These are phyloP conservation scores for Crocallis elinguaria DNA, from an alignment of 2,888 invertebrate species.

Conservation along the genomic window DNA sequence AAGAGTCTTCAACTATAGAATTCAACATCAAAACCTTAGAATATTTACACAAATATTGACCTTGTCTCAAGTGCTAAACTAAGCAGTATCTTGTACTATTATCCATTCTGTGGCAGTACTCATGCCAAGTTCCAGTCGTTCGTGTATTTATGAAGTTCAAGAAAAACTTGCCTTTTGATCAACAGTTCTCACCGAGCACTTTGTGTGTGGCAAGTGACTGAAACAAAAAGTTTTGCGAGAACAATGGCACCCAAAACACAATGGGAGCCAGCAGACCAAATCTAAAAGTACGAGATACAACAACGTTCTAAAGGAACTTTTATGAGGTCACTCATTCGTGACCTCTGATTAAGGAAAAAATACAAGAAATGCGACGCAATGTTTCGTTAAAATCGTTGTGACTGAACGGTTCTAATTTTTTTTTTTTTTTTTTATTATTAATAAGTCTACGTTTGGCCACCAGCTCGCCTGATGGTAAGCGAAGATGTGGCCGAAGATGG, in stretches of 20 bases:
- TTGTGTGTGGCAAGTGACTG: slow-evolving; percentile 29
- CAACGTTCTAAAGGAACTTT: slow-evolving; percentile 14
- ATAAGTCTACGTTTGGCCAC: too few relatives aligned
- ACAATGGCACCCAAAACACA: slow-evolving; percentile 33
- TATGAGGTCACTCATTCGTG: slow-evolving; percentile 14
- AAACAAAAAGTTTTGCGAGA: slow-evolving; percentile 31
- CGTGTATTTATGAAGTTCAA: slow-evolving; percentile 13
- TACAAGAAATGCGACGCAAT: background rate
- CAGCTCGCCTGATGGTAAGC: too few relatives aligned
- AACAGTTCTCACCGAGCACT: slow-evolving; percentile 1
- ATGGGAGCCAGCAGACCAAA: slow-evolving; percentile 24
- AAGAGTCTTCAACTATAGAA: too few relatives aligned
- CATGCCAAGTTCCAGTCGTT: background rate
- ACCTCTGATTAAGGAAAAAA: slow-evolving; percentile 10
- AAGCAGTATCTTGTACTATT: too few relatives aligned
- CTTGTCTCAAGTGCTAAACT: too few relatives aligned
- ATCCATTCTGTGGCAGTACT: too few relatives aligned
- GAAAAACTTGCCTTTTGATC: slow-evolving; percentile 21
- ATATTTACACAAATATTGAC: too few relatives aligned
- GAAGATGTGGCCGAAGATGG: too few relatives aligned
- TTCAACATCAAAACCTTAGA: too few relatives aligned
- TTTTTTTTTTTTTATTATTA: too few relatives aligned
- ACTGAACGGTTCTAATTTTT: too few relatives aligned
- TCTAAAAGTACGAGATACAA: slow-evolving; percentile 23
- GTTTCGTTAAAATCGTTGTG: background rate